Base-by-base conservation (phyloP, 2,888 invertebrate species). In the Perdita meconis region DNA sequence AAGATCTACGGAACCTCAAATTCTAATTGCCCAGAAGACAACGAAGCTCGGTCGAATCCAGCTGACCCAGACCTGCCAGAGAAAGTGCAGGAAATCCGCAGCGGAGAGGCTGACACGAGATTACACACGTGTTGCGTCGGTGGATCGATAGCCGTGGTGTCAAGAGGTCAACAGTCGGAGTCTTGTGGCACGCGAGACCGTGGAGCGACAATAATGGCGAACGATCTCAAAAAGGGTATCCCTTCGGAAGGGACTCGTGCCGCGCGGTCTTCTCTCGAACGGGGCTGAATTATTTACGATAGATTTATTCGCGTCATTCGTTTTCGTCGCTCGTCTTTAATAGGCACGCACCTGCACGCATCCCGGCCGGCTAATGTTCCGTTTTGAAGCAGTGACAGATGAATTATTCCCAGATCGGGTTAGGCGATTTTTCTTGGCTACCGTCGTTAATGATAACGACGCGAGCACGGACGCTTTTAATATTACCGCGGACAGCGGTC, bases 361-460 rank as follows among this genome's bases (percentile, higher is more conserved):
- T 36, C 56, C 56, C 40, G 47, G 47, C 24, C 56, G 6, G 30
- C 34, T 40, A 42, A 68, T 60, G 60, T 38, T 24, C 56, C 77
- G 60, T 68, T 77, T 77, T 64, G 47, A 56, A 57, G 19, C 36
- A 67, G 55, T 53, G 78, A 72, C 77, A 63, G 67, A 77, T 71
- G 77, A 79, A 72, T 79, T 77, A 79, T 77, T 72, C 72, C 71
- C 71, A 50, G 78, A 71, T 78, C 78, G 72, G 70, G 60, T 44
- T 53, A 47, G 59, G 10, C 65, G 50, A 78, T 72, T 72, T 67
- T 61, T 68, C 78, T 78, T 72, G 72, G 78, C 68, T 10, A 36
- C 60, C 57, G 55, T 60, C 47, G 47, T 56, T 57, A 71, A 63
- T 50, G 76, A 63, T 70, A 78, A 78, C 75, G 75, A 63, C 51